Conservation (phyloP, 2,797 vertebrate genomes). For the Caiman crocodilus region DNA sequence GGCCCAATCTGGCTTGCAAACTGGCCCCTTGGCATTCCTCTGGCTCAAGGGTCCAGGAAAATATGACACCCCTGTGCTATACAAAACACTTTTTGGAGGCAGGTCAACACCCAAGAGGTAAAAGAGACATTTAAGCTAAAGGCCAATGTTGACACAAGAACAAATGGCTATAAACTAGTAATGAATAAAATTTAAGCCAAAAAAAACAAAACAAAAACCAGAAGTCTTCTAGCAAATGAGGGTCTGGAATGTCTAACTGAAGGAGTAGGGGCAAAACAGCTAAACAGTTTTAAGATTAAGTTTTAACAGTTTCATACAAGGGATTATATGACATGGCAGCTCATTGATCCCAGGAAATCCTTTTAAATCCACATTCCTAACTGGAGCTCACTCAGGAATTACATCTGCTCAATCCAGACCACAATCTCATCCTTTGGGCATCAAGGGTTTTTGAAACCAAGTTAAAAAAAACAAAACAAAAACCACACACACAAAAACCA, state of each 20-base stretch:
- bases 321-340: background rate
- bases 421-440: background rate
- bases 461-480: background rate
- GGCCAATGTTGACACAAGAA: background rate
- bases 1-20: no score
- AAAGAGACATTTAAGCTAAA: constrained; percentile 43
- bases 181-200: constrained; percentile 1
- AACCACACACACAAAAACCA: no score
- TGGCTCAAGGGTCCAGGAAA: no score
- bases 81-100: background rate
- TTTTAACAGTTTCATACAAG: background rate
- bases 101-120: constrained; percentile 31
- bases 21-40: no score
- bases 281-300: background rate
- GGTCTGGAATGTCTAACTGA: background rate
- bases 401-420: background rate
- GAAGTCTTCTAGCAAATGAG: background rate
- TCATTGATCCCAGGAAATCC: background rate
- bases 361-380: background rate
- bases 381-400: background rate
- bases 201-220: constrained; percentile 36
- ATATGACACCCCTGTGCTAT: no score
- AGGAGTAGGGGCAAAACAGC: background rate
- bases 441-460: background rate
- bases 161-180: background rate